A percentile compares a stretch with the other conserved stretches of the same genome.
Conservation (phyloP, 2,113 vertebrate species). For the Cariama cristata region DNA sequence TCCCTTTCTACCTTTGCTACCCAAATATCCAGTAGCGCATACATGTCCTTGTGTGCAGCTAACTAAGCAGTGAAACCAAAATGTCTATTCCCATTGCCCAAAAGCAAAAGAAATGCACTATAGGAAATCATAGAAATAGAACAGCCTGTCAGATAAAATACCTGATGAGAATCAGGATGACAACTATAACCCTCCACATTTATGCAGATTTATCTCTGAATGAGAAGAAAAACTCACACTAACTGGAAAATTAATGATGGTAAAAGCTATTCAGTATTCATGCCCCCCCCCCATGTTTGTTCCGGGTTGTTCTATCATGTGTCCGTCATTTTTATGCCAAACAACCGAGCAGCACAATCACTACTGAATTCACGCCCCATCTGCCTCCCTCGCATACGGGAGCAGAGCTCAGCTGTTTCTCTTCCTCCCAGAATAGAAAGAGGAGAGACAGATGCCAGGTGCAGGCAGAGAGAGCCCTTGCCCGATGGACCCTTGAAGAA, state of each 20-base stretch:
- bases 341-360: constrained; percentile 17
- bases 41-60: not conserved
- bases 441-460: constrained; percentile 53
- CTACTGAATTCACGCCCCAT: constrained; percentile 12
- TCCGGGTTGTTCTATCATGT: not conserved
- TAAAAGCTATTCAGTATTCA: not conserved
- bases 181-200: not conserved
- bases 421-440: constrained; percentile 50
- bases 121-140: not conserved
- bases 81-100: not conserved
- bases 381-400: not conserved
- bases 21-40: not conserved
- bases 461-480: not conserved
- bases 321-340: not conserved
- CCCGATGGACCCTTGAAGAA: not conserved
- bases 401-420: constrained; percentile 59
- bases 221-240: not conserved
- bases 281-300: not conserved
- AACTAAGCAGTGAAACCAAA: not conserved
- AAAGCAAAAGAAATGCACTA: not conserved
- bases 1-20: not conserved
- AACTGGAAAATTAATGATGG: not conserved
- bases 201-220: not conserved
- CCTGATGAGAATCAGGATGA: not conserved
- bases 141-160: not conserved